These are phyloP conservation scores for Rhinoraja longicauda DNA, from an alignment of 2,797 vertebrate genomes.

Conservation along the genomic window DNA sequence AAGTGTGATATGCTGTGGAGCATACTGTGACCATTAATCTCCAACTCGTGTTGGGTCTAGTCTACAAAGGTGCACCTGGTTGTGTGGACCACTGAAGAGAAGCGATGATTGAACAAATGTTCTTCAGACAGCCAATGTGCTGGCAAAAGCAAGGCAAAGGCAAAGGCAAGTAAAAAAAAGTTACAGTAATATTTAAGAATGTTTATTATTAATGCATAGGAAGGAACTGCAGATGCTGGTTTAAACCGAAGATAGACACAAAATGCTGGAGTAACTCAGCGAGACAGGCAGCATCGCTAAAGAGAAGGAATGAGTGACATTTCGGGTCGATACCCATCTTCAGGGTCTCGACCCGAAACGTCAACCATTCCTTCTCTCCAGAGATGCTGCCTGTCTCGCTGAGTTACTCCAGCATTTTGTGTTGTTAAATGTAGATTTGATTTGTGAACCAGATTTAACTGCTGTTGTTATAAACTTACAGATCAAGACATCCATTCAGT, in stretches of 20 bases:
- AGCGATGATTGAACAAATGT: background rate
- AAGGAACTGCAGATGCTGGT: too few relatives aligned
- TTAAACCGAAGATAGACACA: too few relatives aligned
- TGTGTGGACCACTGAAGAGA: background rate
- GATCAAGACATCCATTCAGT: too few relatives aligned
- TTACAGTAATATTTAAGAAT: background rate
- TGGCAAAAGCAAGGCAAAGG: background rate
- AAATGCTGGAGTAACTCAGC: too few relatives aligned
- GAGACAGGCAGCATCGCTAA: too few relatives aligned
- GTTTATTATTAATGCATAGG: too few relatives aligned
- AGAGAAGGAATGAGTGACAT: too few relatives aligned
- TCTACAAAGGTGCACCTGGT: background rate
- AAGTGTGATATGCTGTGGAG: background rate
- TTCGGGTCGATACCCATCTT: too few relatives aligned
- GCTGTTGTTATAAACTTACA: background rate
- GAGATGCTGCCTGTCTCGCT: too few relatives aligned
- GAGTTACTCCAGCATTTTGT: too few relatives aligned
- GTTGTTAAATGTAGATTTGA: background rate
- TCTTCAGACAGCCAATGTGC: background rate
- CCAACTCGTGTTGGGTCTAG: background rate
- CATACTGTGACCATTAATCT: background rate
- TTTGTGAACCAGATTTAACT: background rate
- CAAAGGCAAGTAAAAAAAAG: background rate
- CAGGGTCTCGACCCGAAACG: too few relatives aligned
- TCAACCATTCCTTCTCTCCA: too few relatives aligned